A percentile compares a stretch with the other conserved stretches of the same genome.
Evolutionary conservation across 2,113 vertebrate species (phyloP).

Genomic region (Melanostigma gelatinosum): DNA sequence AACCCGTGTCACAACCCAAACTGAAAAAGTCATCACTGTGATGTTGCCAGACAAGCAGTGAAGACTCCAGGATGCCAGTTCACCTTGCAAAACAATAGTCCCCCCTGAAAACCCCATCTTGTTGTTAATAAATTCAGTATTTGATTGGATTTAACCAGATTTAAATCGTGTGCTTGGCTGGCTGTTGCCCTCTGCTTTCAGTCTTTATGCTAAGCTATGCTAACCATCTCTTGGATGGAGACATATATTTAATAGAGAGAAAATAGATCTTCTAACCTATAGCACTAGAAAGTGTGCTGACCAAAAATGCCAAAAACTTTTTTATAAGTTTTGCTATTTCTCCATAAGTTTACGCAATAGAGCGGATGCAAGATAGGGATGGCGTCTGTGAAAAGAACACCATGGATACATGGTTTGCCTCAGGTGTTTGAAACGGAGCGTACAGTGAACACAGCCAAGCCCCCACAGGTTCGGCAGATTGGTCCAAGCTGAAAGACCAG

Average conservation of each 20-base stretch:
- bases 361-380: background rate
- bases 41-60: background rate
- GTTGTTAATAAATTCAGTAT: background rate
- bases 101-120: background rate
- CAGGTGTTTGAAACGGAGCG: slow-evolving; percentile 58
- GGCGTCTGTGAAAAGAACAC: slow-evolving; percentile 25
- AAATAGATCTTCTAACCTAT: background rate
- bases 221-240: background rate
- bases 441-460: slow-evolving; percentile 47
- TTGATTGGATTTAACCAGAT: background rate
- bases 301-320: background rate
- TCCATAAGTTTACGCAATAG: background rate
- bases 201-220: background rate
- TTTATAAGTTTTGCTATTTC: background rate
- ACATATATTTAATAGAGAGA: background rate
- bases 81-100: background rate
- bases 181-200: background rate
- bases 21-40: background rate
- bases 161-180: too few relatives aligned
- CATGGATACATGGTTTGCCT: background rate
- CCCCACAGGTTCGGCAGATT: slow-evolving; percentile 64
- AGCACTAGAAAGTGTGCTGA: background rate
- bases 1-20: background rate
- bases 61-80: background rate
- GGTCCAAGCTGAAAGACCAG: slow-evolving; percentile 64